Evolutionary conservation across 1,140 invertebrate species (phyloP), one percentile per base, ranked within the genome.

Genomic region (Pteromalus puparum): DNA sequence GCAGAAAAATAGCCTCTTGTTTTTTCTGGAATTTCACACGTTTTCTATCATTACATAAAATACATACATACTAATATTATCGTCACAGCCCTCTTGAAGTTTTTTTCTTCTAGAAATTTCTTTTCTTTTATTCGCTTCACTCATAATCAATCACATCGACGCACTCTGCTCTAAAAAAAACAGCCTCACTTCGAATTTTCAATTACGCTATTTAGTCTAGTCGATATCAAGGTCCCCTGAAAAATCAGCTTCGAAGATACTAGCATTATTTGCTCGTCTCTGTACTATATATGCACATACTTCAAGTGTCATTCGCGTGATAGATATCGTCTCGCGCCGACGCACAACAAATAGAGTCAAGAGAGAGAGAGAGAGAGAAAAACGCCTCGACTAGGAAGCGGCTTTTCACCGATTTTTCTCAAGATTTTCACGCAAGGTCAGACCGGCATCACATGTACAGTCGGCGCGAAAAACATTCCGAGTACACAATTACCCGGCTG

Each of bases 371-470:
- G 30, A 34, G 3, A 34, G 3, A 34, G 30, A 73, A 73, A 73
- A 34, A 73, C 9, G 28, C 26, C 28, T 21, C 24, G 15, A 28
- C 9, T 0, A 12, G 15, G 67, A 30, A 26, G 30, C 9, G 42
- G 21, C 30, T 81, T 81, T 38, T 21, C 28, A 6, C 46, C 9
- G 67, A 10, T 48, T 61, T 81, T 81, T 80, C 21, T 15, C 7
- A 38, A 53, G 68, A 18, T 76, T 46, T 68, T 78, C 70, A 75
- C 34, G 42, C 77, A 84, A 80, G 83, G 77, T 80, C 83, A 48
- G 18, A 24, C 21, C 15, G 3, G 0, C 15, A 68, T 79, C 68
- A 79, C 67, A 24, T 70, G 75, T 1, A 65, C 30, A 24, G n/a
- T 61, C 1, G 13, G 6, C 24, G 61, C 24, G 38, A 73, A 48